Conservation (phyloP, 2,888 invertebrate species). For the Hyalella azteca region DNA sequence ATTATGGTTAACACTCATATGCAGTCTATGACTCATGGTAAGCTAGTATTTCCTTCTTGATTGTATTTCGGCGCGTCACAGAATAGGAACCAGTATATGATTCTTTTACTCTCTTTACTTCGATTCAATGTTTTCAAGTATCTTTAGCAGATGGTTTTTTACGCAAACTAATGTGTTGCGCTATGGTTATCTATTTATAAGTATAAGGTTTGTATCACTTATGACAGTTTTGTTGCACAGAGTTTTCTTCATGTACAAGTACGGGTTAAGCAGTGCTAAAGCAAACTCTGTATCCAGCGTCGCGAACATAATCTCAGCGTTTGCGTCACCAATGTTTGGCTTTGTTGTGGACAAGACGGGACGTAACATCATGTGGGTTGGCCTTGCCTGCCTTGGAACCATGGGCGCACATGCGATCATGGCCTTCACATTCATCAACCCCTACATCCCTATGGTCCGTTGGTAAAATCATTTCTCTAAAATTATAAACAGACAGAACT, state of each 20-base stretch:
- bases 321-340: conserved; percentile 86
- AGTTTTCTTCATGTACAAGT: conserved; percentile 87
- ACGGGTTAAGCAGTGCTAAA: conserved; percentile 72
- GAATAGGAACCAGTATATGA: too few species aligned
- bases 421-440: conserved; percentile 71
- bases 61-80: too few species aligned
- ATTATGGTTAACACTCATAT: too few species aligned
- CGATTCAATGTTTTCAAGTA: too few species aligned
- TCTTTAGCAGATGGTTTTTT: too few species aligned
- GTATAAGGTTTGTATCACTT: conserved; percentile 64
- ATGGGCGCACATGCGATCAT: conserved; percentile 69
- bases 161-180: too few species aligned
- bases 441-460: conserved; percentile 71
- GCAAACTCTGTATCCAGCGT: conserved; percentile 88
- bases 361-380: conserved; percentile 87
- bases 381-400: conserved; percentile 75
- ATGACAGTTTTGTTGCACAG: conserved; percentile 66
- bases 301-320: conserved; percentile 78
- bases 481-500: too few species aligned
- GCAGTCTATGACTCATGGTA: too few species aligned
- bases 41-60: too few species aligned
- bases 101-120: too few species aligned
- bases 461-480: too few species aligned
- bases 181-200: too few species aligned
- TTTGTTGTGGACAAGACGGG: conserved; percentile 88